These are phyloP conservation scores for Trypoxylon attenuatum DNA, from an alignment of 2,888 invertebrate species.

Conservation along the genomic window DNA sequence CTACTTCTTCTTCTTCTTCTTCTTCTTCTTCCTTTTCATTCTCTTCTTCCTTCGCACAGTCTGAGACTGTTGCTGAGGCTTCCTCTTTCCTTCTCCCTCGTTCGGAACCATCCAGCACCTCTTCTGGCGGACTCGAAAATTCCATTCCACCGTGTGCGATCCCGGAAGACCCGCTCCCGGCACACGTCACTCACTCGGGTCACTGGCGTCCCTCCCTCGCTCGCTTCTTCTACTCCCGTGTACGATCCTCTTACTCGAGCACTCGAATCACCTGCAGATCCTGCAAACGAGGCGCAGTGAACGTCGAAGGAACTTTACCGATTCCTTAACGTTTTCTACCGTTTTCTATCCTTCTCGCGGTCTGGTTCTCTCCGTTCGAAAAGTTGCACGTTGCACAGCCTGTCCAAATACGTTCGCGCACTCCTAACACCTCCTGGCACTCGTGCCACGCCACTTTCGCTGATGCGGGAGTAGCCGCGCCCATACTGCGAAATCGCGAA, in stretches of 20 bases:
- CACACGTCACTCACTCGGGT: conserved; percentile 43
- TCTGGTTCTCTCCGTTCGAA: conserved; percentile 23
- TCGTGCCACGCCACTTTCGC: too few relatives aligned
- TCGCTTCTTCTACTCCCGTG: conserved; percentile 44
- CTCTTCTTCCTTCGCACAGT: conserved; percentile 6
- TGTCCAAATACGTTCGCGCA: too few relatives aligned
- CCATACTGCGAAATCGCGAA: too few relatives aligned
- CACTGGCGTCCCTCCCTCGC: conserved; percentile 40
- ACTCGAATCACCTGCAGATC: conserved; percentile 45
- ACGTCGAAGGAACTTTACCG: too few relatives aligned
- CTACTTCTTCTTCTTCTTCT: background rate
- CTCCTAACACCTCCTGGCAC: too few relatives aligned
- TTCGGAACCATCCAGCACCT: conserved; percentile 15
- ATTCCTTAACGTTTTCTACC: background rate
- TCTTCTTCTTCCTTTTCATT: conserved; percentile 1
- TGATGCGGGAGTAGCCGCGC: too few relatives aligned
- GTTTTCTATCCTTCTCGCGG: background rate
- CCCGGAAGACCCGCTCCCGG: conserved; percentile 60
- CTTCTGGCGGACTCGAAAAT: conserved; percentile 34
- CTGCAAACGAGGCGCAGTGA: too few relatives aligned
- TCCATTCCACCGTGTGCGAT: conserved; percentile 29
- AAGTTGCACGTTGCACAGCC: too few relatives aligned
- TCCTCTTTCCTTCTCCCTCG: conserved; percentile 14
- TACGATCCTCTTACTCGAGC: conserved; percentile 8
- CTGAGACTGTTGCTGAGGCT: conserved; percentile 11